A percentile compares a stretch with the other conserved stretches of the same genome.
Conservation (phyloP, 2,888 invertebrate genomes). For the Drosophila leonis region DNA sequence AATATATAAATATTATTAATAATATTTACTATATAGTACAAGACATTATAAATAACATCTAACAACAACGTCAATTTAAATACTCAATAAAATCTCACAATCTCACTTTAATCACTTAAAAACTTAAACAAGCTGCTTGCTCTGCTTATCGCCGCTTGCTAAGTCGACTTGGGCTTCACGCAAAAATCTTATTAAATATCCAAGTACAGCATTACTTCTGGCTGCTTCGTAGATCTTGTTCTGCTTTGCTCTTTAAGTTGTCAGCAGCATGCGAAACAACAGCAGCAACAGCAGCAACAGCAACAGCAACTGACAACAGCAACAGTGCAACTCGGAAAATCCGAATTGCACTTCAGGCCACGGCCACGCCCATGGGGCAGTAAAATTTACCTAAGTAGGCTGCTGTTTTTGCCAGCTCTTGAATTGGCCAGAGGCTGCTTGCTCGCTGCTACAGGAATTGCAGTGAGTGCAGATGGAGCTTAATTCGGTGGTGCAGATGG, state of each 20-base stretch:
- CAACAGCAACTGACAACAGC: slow-evolving; percentile 10
- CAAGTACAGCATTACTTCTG: not conserved
- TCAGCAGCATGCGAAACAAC: slow-evolving; percentile 5
- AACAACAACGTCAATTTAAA: too few species aligned
- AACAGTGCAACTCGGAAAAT: slow-evolving; percentile 21
- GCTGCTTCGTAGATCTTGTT: slow-evolving; percentile 2
- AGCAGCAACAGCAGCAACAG: slow-evolving; percentile 4
- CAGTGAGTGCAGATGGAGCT: slow-evolving; percentile 17
- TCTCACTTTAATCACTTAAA: too few species aligned
- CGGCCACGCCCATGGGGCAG: slow-evolving; percentile 47
- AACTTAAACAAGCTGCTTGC: not conserved
- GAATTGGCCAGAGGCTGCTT: slow-evolving; percentile 17
- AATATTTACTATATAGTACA: too few species aligned
- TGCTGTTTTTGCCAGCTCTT: slow-evolving; percentile 41
- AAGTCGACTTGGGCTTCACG: not conserved
- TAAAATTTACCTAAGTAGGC: slow-evolving; percentile 56
- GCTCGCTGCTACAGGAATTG: slow-evolving; percentile 3
- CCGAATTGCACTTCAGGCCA: slow-evolving; percentile 18
- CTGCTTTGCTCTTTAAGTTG: slow-evolving; percentile 17
- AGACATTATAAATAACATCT: too few species aligned
- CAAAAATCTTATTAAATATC: slow-evolving; percentile 3
- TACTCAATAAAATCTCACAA: not conserved
- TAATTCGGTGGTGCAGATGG: slow-evolving; percentile 24
- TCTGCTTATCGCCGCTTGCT: not conserved
- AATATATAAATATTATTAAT: too few species aligned